Evolutionary conservation across 1,140 invertebrate genomes (phyloP).

Genomic region (Epicauta chinensis): DNA sequence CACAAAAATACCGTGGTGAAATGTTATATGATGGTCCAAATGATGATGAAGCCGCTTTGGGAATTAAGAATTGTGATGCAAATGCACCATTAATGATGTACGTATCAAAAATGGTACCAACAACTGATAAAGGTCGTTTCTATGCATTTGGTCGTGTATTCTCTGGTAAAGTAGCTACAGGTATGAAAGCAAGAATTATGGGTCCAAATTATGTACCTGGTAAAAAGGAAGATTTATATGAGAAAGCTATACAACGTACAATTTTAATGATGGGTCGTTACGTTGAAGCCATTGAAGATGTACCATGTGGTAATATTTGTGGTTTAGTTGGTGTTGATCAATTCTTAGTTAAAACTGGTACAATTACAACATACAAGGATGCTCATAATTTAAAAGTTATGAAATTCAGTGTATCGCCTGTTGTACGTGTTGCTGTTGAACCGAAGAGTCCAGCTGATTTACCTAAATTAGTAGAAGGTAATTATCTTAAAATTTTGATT

Average conservation of each 20-base stretch:
- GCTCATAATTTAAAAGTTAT: slow-evolving; percentile 99
- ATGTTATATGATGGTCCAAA: slow-evolving; percentile 97
- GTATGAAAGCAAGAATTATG: slow-evolving; percentile 96
- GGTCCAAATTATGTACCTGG: slow-evolving; percentile 96
- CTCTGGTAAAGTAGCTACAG: slow-evolving; percentile 90
- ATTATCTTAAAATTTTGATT: slow-evolving; percentile 28
- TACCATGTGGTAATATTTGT: slow-evolving; percentile 99
- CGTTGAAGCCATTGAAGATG: slow-evolving; percentile 98
- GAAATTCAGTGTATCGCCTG: slow-evolving; percentile 99
- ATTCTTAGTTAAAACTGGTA: slow-evolving; percentile 98
- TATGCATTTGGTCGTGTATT: slow-evolving; percentile 99
- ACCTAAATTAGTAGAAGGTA: slow-evolving; percentile 97
- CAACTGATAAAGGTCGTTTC: slow-evolving; percentile 98
- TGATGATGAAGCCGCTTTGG: slow-evolving; percentile 93
- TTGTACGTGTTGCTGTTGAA: slow-evolving; percentile 98
- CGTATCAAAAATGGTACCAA: slow-evolving; percentile 99
- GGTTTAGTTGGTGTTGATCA: slow-evolving; percentile 99
- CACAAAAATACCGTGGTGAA: slow-evolving; percentile 99
- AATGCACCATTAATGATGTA: slow-evolving; percentile 99
- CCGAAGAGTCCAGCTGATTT: slow-evolving; percentile 98
- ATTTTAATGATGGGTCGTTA: slow-evolving; percentile 99
- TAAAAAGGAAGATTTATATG: slow-evolving; percentile 98
- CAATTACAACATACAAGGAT: slow-evolving; percentile 97
- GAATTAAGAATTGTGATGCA: slow-evolving; percentile 84
- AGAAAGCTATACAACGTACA: slow-evolving; percentile 98